Evolutionary conservation across 2,888 invertebrate genomes (phyloP).

Genomic region (Leucania comma): DNA sequence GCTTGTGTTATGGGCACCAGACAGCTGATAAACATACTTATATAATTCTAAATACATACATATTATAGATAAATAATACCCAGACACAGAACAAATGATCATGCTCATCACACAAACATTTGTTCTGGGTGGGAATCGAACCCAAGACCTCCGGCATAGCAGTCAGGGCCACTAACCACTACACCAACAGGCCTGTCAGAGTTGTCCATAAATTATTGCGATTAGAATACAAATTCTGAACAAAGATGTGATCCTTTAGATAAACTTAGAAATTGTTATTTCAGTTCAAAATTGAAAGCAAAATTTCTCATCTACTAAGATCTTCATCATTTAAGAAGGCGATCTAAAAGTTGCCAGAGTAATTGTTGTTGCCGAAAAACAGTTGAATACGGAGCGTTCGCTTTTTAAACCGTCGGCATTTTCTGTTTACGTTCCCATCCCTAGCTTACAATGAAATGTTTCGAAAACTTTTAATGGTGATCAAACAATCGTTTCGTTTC

Average conservation of each 20-base stretch:
- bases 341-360: conserved; percentile 48
- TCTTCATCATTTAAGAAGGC: conserved; percentile 54
- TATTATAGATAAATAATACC: no score
- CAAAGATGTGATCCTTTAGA: background rate
- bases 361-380: conserved; percentile 62
- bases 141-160: no score
- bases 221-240: background rate
- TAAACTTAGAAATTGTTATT: conserved; percentile 14
- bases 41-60: no score
- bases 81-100: no score
- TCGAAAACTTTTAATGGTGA: conserved; percentile 87
- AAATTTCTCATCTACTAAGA: conserved; percentile 59
- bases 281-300: conserved; percentile 10
- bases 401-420: conserved; percentile 70
- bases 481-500: conserved; percentile 84
- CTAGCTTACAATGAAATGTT: conserved; percentile 80
- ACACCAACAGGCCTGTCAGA: no score
- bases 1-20: no score
- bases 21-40: no score
- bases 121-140: no score
- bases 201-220: background rate
- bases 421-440: conserved; percentile 76
- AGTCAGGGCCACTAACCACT: no score
- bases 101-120: no score
- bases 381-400: conserved; percentile 60